A percentile compares a stretch with the other conserved stretches of the same genome.
Evolutionary conservation across 2,888 invertebrate genomes (phyloP).

Genomic region (Caenorhabditis sp.): DNA sequence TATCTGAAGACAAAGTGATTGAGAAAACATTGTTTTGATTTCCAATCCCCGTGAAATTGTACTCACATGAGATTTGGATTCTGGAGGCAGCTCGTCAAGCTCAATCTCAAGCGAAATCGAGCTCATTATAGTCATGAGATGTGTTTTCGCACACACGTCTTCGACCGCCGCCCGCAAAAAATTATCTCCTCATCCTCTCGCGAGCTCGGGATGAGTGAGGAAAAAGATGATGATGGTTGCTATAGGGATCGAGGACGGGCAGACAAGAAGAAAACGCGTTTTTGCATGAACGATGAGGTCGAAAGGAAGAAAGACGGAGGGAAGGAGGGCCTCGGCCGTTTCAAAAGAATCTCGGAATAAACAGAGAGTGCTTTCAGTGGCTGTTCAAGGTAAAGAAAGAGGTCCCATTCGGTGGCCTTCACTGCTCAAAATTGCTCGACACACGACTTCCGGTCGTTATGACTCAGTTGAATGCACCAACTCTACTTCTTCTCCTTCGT

Average conservation of each 20-base stretch:
- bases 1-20: constrained; percentile 80
- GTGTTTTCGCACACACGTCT: neutral
- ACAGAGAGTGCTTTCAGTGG: constrained; percentile 6
- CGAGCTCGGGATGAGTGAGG: constrained; percentile 26
- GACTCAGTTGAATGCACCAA: constrained; percentile 39
- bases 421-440: constrained; percentile 44
- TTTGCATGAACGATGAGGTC: constrained; percentile 13
- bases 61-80: constrained; percentile 55
- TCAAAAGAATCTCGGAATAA: constrained; percentile 20
- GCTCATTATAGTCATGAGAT: constrained; percentile 16
- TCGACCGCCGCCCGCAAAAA: constrained; percentile 3
- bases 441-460: constrained; percentile 53
- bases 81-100: constrained; percentile 40
- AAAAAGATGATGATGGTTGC: constrained; percentile 32
- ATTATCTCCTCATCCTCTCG: constrained; percentile 22
- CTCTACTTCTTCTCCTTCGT: neutral
- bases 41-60: neutral
- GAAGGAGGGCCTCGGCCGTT: neutral
- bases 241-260: constrained; percentile 12
- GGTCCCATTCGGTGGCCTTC: neutral
- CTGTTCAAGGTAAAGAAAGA: constrained; percentile 10
- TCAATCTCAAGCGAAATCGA: constrained; percentile 38
- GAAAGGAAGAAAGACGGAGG: constrained; percentile 5
- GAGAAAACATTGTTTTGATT: neutral
- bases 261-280: neutral